Evolutionary conservation across 2,113 vertebrate species (phyloP), one percentile per base, ranked within the genome.

Genomic region (Burhinus bistriatus): DNA sequence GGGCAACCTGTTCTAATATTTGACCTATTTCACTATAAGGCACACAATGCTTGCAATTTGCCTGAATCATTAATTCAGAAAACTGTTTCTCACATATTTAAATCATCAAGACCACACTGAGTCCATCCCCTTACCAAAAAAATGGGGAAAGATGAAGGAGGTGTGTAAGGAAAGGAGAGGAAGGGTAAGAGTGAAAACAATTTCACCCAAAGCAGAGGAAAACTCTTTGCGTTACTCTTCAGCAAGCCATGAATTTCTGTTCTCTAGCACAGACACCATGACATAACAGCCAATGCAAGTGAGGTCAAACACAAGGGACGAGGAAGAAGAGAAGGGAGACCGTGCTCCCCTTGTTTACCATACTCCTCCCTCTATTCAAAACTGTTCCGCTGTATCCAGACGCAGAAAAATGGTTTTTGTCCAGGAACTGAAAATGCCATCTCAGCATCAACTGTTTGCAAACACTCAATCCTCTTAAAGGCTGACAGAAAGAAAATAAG

Each of bases 361-460:
- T n/a, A n/a, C 49, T 77, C 44, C 51, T 84, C 34, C 44, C 58
- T 85, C 89, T 59, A 71, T 44, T 68, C 15, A 55, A 65, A 97
- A 83, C 76, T 72, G 25, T 61, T 91, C 32, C 76, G 75, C 38
- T 92, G 62, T 15, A 76, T 79, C 78, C 80, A 90, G 62, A 34
- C 32, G 65, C 40, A 64, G 45, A 68, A 89, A 91, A 90, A 92
- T n/a, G 45, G 78, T 89, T 94, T 82, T 59, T 70, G 65, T 45
- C 36, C 25, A 96, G 97, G 96, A 98, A 97, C 93, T 81, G 94
- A 97, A 98, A 98, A 90, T 90, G 96, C 95, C 87, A 49, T 34
- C 93, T 98, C 97, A 96, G 93, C 96, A 97, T 34, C 57, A 88
- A 91, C 51, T 91, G 76, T 91, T 90, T 97, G 94, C 95, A 96